These are phyloP conservation scores for Sphenodon punctatus DNA, from an alignment of 2,797 vertebrate genomes.

Conservation along the genomic window DNA sequence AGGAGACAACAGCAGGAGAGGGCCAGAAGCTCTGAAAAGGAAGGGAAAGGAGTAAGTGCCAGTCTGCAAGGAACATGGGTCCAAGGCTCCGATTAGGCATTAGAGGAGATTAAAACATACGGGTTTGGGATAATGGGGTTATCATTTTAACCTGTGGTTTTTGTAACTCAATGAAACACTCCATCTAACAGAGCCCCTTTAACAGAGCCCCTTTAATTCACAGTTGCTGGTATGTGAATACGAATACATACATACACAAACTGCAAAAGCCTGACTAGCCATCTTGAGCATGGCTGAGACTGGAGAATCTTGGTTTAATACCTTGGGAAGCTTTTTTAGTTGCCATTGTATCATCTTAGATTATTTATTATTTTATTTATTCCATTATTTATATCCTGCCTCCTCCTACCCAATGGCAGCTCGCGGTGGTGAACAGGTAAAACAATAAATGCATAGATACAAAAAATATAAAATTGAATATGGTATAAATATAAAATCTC, in stretches of 20 bases:
- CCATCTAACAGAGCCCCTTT: slow-evolving; percentile 24
- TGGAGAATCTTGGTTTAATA: neutral
- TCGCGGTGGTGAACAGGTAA: too few relatives aligned
- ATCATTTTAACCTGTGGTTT: slow-evolving; percentile 11
- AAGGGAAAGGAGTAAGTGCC: slow-evolving; percentile 19
- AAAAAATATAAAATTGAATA: too few relatives aligned
- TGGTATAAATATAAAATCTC: too few relatives aligned
- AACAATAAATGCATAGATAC: too few relatives aligned
- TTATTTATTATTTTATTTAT: too few relatives aligned
- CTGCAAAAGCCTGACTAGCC: neutral
- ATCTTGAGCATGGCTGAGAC: neutral
- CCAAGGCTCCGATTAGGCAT: slow-evolving; percentile 4
- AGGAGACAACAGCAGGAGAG: slow-evolving; percentile 44
- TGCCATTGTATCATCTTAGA: neutral
- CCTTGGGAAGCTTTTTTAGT: neutral
- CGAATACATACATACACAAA: neutral
- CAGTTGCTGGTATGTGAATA: neutral
- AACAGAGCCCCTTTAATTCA: slow-evolving; percentile 32
- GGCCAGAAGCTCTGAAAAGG: slow-evolving; percentile 14
- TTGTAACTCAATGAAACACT: slow-evolving; percentile 28
- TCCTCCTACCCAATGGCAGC: too few relatives aligned
- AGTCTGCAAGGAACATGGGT: slow-evolving; percentile 40
- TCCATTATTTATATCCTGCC: too few relatives aligned
- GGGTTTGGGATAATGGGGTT: neutral
- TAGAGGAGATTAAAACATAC: neutral